Percentiles rank a stretch among this genome's conserved stretches.
These are phyloP conservation scores for Leucoraja erinaceus DNA, from an alignment of 2,113 vertebrate genomes.

Conservation along the genomic window DNA sequence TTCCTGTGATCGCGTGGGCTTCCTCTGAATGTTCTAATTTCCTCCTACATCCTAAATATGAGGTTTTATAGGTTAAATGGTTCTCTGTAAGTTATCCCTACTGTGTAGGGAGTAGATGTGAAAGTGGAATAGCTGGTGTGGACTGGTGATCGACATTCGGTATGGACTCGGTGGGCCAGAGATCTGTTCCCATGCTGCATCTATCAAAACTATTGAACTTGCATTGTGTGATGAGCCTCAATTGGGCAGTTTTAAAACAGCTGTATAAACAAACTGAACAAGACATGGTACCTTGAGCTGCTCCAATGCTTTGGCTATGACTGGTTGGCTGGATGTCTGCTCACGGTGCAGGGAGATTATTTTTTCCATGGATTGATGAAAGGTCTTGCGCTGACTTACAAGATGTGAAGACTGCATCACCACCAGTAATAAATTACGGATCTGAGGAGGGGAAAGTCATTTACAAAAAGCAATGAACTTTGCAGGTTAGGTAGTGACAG, in stretches of 20 bases:
- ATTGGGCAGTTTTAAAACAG: background rate
- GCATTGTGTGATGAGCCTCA: background rate
- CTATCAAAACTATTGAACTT: background rate
- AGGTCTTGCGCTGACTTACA: slow-evolving; percentile 78
- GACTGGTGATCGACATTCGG: no score
- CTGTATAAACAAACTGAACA: background rate
- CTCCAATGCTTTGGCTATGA: slow-evolving; percentile 82
- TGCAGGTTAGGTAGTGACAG: background rate
- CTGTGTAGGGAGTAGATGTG: no score
- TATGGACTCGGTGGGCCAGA: no score
- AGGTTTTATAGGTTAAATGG: no score
- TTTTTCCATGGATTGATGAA: slow-evolving; percentile 83
- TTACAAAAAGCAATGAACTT: background rate
- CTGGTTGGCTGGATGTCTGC: slow-evolving; percentile 90
- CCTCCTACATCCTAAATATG: no score
- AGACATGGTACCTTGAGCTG: slow-evolving; percentile 76
- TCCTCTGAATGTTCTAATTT: no score
- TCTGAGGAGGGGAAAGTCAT: slow-evolving; percentile 52
- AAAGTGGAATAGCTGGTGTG: no score
- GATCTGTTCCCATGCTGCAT: no score
- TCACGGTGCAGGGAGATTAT: slow-evolving; percentile 76
- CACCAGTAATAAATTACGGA: slow-evolving; percentile 83
- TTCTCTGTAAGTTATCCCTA: no score
- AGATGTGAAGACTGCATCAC: slow-evolving; percentile 88
- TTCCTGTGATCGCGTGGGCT: no score